Conservation (phyloP, 2,113 vertebrate genomes). For the Chrysemys picta region DNA sequence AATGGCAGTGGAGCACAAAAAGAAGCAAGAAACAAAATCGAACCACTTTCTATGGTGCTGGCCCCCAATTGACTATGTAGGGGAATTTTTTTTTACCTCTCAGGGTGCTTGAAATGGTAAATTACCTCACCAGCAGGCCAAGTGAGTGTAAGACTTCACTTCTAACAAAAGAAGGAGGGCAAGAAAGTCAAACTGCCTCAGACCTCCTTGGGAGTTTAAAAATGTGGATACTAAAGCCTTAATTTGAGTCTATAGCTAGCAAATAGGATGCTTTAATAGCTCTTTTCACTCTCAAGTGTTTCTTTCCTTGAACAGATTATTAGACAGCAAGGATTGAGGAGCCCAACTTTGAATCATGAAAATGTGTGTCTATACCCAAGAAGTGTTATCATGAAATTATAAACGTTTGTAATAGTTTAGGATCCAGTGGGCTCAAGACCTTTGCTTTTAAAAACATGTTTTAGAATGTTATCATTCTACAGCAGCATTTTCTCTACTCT, state of each 20-base stretch:
- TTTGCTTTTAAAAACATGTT: conserved; percentile 62
- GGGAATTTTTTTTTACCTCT: conserved; percentile 31
- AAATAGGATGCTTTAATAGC: conserved; percentile 56
- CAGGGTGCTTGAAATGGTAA: conserved; percentile 30
- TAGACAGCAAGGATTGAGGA: conserved; percentile 44
- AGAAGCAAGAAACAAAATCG: neutral
- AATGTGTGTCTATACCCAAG: conserved; percentile 27
- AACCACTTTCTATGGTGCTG: neutral
- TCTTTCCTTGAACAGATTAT: conserved; percentile 59
- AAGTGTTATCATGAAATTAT: conserved; percentile 44
- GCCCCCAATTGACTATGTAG: neutral
- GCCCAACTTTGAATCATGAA: conserved; percentile 47
- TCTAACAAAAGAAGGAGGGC: neutral
- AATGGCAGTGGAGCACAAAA: neutral
- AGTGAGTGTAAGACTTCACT: neutral
- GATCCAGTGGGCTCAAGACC: conserved; percentile 42
- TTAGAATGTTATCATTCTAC: conserved; percentile 57
- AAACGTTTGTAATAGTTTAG: conserved; percentile 45
- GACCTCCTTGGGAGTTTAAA: conserved; percentile 42
- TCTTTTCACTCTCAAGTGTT: conserved; percentile 61
- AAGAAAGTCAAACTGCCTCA: conserved; percentile 15
- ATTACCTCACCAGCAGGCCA: neutral
- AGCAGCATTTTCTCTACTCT: conserved; percentile 54
- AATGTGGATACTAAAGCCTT: conserved; percentile 30
- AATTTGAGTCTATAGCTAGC: conserved; percentile 6